Base-by-base conservation (phyloP, 1,140 invertebrate species). In the Apis cerana region DNA sequence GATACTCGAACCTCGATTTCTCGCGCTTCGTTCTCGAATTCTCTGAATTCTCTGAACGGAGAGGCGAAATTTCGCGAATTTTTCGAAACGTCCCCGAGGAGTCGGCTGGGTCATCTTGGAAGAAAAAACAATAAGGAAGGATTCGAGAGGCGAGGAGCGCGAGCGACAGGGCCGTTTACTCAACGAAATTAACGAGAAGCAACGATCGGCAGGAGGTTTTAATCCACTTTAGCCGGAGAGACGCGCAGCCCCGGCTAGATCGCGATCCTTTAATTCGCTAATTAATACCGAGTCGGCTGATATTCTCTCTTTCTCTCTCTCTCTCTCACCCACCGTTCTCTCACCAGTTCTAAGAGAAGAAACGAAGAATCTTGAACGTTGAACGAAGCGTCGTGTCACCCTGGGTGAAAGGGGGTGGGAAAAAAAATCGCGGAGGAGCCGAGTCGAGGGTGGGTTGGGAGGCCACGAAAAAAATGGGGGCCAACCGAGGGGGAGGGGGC, bases 221-320 rank as follows among this genome's bases (percentile, higher is more conserved):
- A 91, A 92, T 92, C 87, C 90, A 89, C 88, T 92, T 90, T 84
- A 81, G 62, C 56, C 78, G 27, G 56, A 72, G 56, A 72, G 62
- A 72, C 70, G 70, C 27, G 74, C 50, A 15, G 75, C 33, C 72
- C 72, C 62, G 82, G 75, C 84, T 69, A 82, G 79, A 85, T 83
- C 89, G 84, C 84, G 86, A 91, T 89, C 85, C 88, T 92, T 93
- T 93, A 93, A 93, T 93, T 89, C 89, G 88, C 89, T 92, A 93
- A 93, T 93, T 93, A 92, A 93, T 92, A 90, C 89, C 85, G 71
- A 87, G 85, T n/a, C 68, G n/a, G 74, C 27, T 43, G 33, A 43
- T 43, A 43, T 11, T 43, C 7, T 58, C 82, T 19, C 12, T 48
- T 79, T 33, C 43, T 58, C 8, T 43, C 10, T 58, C 78, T 19